Evolutionary conservation across 1,140 invertebrate species (phyloP).

Genomic region (Euborellia annulipes): DNA sequence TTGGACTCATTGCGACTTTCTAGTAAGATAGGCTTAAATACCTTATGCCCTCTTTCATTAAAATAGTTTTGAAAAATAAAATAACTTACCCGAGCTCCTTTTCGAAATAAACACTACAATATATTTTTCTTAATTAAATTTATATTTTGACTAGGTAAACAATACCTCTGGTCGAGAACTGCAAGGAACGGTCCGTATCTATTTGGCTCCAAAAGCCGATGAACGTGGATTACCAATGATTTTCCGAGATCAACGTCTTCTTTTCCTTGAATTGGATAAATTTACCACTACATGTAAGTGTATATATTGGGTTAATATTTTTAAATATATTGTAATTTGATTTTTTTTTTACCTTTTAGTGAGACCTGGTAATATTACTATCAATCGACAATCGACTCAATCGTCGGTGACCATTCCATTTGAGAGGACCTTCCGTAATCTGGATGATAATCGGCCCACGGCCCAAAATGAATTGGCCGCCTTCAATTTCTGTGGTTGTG

Average conservation of each 20-base stretch:
- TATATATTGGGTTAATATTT: not conserved
- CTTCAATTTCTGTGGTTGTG: slow-evolving; percentile 41
- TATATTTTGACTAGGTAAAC: no score
- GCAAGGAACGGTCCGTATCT: slow-evolving; percentile 39
- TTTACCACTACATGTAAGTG: slow-evolving; percentile 33
- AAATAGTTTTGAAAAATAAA: no score
- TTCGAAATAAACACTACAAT: no score
- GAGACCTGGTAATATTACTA: slow-evolving; percentile 34
- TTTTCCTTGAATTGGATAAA: slow-evolving; percentile 42
- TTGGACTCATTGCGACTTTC: no score
- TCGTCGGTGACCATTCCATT: slow-evolving; percentile 49
- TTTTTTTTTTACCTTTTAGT: slow-evolving; percentile 24
- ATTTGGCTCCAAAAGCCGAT: slow-evolving; percentile 37
- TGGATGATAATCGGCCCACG: slow-evolving; percentile 27
- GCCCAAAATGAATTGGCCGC: slow-evolving; percentile 17
- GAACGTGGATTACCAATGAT: slow-evolving; percentile 31
- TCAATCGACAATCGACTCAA: slow-evolving; percentile 34
- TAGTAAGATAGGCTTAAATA: no score
- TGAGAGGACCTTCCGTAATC: slow-evolving; percentile 42
- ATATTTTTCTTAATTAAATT: no score
- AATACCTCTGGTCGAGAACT: slow-evolving; percentile 9
- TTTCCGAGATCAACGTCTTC: slow-evolving; percentile 32
- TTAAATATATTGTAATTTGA: no score
- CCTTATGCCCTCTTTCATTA: no score
- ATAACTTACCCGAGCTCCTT: no score